Evolutionary conservation across 2,797 vertebrate species (phyloP), one percentile per base, ranked within the genome.

Genomic region (Helostoma temminkii): DNA sequence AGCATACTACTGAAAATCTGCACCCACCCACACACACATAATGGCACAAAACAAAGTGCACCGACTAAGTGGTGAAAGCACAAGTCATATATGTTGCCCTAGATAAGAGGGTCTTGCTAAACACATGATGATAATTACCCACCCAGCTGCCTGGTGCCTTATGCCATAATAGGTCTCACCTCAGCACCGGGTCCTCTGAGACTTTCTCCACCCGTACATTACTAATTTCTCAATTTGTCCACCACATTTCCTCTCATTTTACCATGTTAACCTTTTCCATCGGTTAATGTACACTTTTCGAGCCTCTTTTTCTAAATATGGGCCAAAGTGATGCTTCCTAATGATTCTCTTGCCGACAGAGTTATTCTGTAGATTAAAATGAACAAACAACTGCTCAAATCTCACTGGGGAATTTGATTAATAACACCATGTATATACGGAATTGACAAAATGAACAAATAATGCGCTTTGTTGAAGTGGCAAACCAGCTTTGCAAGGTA

Each of bases 171-270:
- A 92, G 92, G 91, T 91, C 91, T 93, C 71, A 80, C 88, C 88
- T 91, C 90, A 74, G 78, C 63, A 50, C 78, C 62, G 39, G 81
- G 87, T 92, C 93, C 93, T 93, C 78, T 6, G 93, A 94, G 92
- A 92, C 84, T 79, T 72, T 83, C 71, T 61, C 71, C 67, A 72
- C 72, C 75, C 67, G 74, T 84, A 78, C 76, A 47, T 89, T 85
- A 87, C 89, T 94, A 94, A 94, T 94, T 94, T 92, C 92, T 93
- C 93, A 93, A 93, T 93, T 94, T 93, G 91, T 93, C 90, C 83
- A 30, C 81, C 77, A 78, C 82, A 74, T 90, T 88, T 89, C 68
- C 76, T 78, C 86, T 81, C 76, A 64, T 90, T 91, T 92, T 89
- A 80, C 78, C 68, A 70, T 34, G 74, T 91, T 92, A 93, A 92